Conservation (phyloP, 2,113 vertebrate species). For the Strigops habroptila region DNA sequence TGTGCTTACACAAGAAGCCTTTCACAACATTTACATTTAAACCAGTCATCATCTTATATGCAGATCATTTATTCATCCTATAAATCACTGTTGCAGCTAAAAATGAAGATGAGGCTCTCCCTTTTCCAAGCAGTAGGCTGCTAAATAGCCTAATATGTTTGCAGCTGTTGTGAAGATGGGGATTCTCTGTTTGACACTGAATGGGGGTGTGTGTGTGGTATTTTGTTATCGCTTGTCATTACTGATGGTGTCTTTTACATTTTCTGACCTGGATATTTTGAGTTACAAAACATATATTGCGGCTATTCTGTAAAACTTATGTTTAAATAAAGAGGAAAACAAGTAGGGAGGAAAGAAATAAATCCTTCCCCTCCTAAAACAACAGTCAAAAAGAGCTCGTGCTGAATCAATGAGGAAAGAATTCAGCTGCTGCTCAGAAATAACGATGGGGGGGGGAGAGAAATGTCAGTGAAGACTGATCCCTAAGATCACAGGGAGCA, state of each 20-base stretch:
- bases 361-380: background rate
- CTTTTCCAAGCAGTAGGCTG: background rate
- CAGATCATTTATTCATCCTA: constrained; percentile 52
- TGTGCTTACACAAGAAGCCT: constrained; percentile 41
- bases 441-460: background rate
- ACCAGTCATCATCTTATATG: constrained; percentile 50
- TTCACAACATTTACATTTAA: constrained; percentile 56
- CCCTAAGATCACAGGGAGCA: background rate
- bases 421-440: constrained; percentile 1
- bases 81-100: constrained; percentile 50
- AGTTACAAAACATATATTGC: background rate
- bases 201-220: background rate
- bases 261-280: background rate
- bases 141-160: constrained; percentile 2
- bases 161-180: background rate
- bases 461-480: background rate
- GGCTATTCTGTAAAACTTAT: background rate
- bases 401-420: background rate
- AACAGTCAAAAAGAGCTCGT: background rate
- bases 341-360: background rate
- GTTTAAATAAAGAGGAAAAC: background rate
- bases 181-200: background rate
- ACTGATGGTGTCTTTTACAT: background rate
- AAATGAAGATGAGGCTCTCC: constrained; percentile 29
- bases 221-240: background rate